Evolutionary conservation across 2,797 vertebrate genomes (phyloP).

Genomic region (Xiphophorus birchmanni): DNA sequence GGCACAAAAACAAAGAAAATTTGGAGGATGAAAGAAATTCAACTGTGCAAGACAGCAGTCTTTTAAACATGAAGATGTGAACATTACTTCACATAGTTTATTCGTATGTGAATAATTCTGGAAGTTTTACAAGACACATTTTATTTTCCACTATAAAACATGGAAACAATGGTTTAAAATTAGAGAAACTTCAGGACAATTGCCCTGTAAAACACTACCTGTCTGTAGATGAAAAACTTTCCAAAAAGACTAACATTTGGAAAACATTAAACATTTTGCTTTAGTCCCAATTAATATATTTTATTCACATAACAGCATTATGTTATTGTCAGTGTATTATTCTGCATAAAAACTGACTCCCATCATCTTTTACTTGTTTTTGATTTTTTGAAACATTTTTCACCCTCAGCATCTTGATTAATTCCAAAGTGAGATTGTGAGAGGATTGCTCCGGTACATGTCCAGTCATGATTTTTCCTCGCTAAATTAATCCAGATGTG

Average conservation of each 20-base stretch:
- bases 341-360: neutral
- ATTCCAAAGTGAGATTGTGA: neutral
- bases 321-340: neutral
- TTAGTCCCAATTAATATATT: neutral
- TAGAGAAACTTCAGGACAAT: neutral
- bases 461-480: neutral
- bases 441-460: neutral
- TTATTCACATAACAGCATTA: neutral
- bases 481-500: neutral
- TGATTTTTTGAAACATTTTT: neutral
- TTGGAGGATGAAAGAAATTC: neutral
- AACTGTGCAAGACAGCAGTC: neutral
- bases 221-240: neutral
- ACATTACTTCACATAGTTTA: neutral
- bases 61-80: neutral
- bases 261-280: neutral
- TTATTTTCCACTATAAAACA: neutral
- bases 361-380: neutral
- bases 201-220: neutral
- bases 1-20: neutral
- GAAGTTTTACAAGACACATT: neutral
- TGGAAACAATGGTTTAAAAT: neutral
- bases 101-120: neutral
- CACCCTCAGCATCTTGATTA: neutral
- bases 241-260: neutral